Evolutionary conservation across 1,140 invertebrate species (phyloP), one percentile per base, ranked within the genome.

Genomic region (Aphaenogaster rudis): DNA sequence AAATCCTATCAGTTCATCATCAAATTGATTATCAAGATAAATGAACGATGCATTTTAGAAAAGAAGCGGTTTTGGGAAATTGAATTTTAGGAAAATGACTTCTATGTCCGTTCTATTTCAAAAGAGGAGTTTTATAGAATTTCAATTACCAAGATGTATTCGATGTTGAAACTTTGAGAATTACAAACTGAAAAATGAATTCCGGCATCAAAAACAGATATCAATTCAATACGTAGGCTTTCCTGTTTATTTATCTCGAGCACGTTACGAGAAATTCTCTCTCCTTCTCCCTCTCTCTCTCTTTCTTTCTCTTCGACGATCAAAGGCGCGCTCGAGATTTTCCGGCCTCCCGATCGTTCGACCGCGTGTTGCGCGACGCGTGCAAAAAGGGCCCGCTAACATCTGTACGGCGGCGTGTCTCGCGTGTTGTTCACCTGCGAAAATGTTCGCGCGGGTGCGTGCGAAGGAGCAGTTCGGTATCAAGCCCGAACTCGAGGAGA

Each of bases 391-490:
- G 39, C 13, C 36, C 54, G 67, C 80, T 69, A 74, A 84, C 69
- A 84, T 84, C 69, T 84, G 67, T 48, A 59, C 13, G 63, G 36
- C 72, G 64, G 21, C 66, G 13, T 72, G 82, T 88, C 78, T 90
- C 77, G 61, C 82, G 86, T 81, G 71, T 84, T 84, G 69, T 90
- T 81, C 86, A 88, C 85, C 88, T 85, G 89, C 76, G 76, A 90
- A 90, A 90, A 90, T 88, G 79, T 88, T 90, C 21, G 63, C 52
- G 74, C 67, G 86, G 86, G 39, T 90, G 86, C 89, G 89, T 88
- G 89, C 88, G 80, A 80, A 86, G 86, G 66, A 90, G 86, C 79
- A 85, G 42, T 85, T 80, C 59, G 74, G 77, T 64, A 42, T 61
- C 81, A 45, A 59, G 54, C 13, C 48, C 82, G 74, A 74, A 64